A percentile compares a stretch with the other conserved stretches of the same genome.
Conservation (phyloP, 2,797 vertebrate species). For the Mallotus villosus region DNA sequence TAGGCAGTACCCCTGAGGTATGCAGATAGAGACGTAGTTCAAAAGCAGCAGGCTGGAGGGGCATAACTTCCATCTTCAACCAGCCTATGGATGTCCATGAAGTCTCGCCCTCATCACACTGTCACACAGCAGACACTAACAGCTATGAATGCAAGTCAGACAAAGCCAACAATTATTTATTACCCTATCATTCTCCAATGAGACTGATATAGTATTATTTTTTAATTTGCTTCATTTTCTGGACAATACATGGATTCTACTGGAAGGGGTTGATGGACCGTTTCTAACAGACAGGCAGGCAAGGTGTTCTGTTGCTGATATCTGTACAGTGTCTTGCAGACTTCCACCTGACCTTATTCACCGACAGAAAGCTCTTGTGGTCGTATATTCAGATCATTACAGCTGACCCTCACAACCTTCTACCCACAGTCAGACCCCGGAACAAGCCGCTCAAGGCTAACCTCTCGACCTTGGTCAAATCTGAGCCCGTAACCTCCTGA, state of each 20-base stretch:
- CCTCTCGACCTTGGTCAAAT: slow-evolving; percentile 30
- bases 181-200: too few relatives aligned
- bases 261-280: too few relatives aligned
- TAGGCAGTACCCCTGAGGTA: background rate
- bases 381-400: background rate
- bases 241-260: too few relatives aligned
- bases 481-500: slow-evolving; percentile 22
- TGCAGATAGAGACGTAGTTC: background rate
- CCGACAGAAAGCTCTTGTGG: background rate
- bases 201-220: background rate
- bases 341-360: background rate
- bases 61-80: background rate
- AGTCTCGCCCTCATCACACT: too few relatives aligned
- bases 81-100: background rate
- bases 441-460: slow-evolving; percentile 2
- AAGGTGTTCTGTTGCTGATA: slow-evolving; percentile 4
- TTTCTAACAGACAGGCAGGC: background rate
- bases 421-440: slow-evolving; percentile 7
- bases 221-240: too few relatives aligned
- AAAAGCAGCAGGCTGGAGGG: background rate
- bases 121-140: too few relatives aligned
- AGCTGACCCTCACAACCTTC: slow-evolving; percentile 19
- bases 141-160: too few relatives aligned
- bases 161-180: too few relatives aligned
- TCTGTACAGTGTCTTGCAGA: background rate